These are phyloP conservation scores for Salpingus planirostris DNA, from an alignment of 2,888 invertebrate species.

Conservation along the genomic window DNA sequence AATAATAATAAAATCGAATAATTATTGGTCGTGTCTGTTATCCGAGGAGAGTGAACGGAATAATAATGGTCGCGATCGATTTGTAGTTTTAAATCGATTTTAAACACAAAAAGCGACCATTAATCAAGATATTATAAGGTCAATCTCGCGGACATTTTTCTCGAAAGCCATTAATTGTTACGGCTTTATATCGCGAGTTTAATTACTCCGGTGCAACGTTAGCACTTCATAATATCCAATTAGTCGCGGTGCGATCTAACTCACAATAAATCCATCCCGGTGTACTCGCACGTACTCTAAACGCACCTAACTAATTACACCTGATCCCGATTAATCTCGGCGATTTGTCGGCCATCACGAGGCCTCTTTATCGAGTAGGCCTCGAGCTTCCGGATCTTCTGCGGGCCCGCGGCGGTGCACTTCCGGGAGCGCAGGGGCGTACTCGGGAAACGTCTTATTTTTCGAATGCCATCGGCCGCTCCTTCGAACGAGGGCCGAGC, in stretches of 20 bases:
- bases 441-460: conserved; percentile 20
- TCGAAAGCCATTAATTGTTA: neutral
- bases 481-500: conserved; percentile 18
- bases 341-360: no score
- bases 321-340: no score
- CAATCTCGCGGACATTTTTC: neutral
- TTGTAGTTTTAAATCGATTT: no score
- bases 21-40: no score
- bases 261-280: neutral
- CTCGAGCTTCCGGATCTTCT: no score
- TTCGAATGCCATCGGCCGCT: conserved; percentile 24
- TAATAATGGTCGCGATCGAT: no score
- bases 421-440: conserved; percentile 7
- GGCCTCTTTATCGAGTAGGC: no score
- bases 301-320: no score
- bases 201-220: neutral
- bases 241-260: neutral
- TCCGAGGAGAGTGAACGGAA: no score
- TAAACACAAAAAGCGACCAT: neutral
- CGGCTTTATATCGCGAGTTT: neutral
- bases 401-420: no score
- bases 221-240: conserved; percentile 1
- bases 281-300: no score
- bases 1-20: no score
- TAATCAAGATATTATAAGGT: neutral